A percentile compares a stretch with the other conserved stretches of the same genome.
These are phyloP conservation scores for Drosophila cognata DNA, from an alignment of 2,888 invertebrate species.

Conservation along the genomic window DNA sequence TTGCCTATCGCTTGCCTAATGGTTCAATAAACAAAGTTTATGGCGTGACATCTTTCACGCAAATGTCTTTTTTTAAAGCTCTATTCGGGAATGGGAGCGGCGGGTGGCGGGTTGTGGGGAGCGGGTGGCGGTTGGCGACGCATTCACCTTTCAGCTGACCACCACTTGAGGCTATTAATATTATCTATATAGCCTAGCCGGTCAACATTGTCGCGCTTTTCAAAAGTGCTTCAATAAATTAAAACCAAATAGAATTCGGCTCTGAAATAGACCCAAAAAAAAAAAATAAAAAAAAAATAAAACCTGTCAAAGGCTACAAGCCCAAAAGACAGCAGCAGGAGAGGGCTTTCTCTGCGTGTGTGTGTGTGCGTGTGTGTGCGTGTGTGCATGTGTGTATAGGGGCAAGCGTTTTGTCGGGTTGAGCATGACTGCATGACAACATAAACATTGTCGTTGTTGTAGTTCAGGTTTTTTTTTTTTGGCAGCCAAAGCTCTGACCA, in stretches of 20 bases:
- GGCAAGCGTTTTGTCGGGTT: slow-evolving; percentile 3
- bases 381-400: neutral
- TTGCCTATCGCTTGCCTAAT: slow-evolving; percentile 63
- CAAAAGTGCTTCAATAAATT: slow-evolving; percentile 73
- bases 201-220: slow-evolving; percentile 63
- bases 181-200: slow-evolving; percentile 67
- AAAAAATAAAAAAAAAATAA: neutral
- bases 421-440: slow-evolving; percentile 74
- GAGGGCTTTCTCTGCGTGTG: neutral
- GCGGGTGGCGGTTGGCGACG: no score
- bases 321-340: neutral
- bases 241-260: slow-evolving; percentile 62
- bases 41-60: slow-evolving; percentile 80
- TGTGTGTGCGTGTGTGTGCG: neutral
- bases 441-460: slow-evolving; percentile 51
- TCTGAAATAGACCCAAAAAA: slow-evolving; percentile 11
- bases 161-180: slow-evolving; percentile 76
- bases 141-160: slow-evolving; percentile 62
- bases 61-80: slow-evolving; percentile 51
- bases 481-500: slow-evolving; percentile 56
- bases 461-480: slow-evolving; percentile 30
- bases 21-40: slow-evolving; percentile 76
- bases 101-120: neutral
- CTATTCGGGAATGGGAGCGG: slow-evolving; percentile 12
- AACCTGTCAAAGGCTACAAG: slow-evolving; percentile 24